Conservation (phyloP, 2,113 vertebrate species). For the Tylochromis polylepis region DNA sequence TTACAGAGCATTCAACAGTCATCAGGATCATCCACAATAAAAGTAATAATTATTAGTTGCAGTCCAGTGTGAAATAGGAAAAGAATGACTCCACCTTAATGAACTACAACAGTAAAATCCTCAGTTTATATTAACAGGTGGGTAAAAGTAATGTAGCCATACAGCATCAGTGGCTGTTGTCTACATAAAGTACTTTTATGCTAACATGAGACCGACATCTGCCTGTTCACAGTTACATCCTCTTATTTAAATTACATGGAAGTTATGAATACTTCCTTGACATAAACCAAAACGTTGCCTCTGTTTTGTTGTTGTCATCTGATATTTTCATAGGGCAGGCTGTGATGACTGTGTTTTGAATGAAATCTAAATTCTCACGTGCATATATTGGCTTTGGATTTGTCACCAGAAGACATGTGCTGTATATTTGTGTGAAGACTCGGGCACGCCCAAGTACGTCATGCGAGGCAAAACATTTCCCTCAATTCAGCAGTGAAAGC, state of each 20-base stretch:
- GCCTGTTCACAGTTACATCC: not conserved
- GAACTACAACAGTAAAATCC: not conserved
- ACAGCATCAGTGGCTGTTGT: not conserved
- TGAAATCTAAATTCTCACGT: not conserved
- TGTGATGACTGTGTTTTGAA: not conserved
- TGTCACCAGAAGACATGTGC: not conserved
- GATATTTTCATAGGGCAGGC: fast-evolving
- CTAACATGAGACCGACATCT: not conserved
- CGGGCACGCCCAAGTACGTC: not conserved
- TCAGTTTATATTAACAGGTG: not conserved
- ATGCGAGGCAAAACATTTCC: constrained; percentile 29
- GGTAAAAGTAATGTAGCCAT: not conserved
- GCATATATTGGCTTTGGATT: not conserved
- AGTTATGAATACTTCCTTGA: not conserved
- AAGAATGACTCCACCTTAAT: not conserved
- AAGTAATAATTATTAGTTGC: not conserved
- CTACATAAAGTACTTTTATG: not conserved
- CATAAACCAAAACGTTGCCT: not conserved
- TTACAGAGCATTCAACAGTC: not conserved
- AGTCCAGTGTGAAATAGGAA: fast-evolving
- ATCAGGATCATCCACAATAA: not conserved
- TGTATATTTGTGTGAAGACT: not conserved
- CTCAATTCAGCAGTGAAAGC: constrained; percentile 26
- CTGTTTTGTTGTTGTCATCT: not conserved
- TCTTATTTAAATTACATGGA: not conserved